A percentile compares a stretch with the other conserved stretches of the same genome.
phyloP scores from a whole-genome alignment of 2,797 vertebrate genomes.

The Siniperca scherzeri region DNA sequence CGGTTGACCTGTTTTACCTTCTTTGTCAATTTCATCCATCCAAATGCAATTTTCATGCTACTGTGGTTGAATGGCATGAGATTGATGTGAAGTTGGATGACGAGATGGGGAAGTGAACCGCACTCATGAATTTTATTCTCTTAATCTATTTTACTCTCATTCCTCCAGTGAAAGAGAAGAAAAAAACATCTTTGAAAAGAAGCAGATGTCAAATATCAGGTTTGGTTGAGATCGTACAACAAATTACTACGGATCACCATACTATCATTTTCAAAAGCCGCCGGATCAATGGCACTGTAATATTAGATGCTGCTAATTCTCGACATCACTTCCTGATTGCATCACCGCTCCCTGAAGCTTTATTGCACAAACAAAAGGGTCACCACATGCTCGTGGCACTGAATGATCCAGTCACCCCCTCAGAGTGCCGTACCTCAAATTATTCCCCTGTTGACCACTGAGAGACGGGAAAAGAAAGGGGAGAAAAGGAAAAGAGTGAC shows the following conservation, averaged over 20 bases:
- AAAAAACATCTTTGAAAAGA: conserved; percentile 67
- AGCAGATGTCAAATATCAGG: conserved; percentile 82
- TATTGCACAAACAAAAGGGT: conserved; percentile 62
- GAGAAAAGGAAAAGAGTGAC: conserved; percentile 2
- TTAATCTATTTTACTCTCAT: conserved; percentile 28
- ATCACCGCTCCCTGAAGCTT: conserved; percentile 60
- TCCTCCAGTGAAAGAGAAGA: conserved; percentile 9
- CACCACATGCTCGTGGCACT: conserved; percentile 22
- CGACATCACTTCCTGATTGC: conserved; percentile 75
- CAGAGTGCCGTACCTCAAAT: conserved; percentile 21
- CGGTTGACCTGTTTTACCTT: conserved; percentile 22
- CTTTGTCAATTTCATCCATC: conserved; percentile 29
- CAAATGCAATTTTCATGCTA: conserved; percentile 34
- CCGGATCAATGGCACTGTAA: conserved; percentile 70
- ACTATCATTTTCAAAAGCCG: conserved; percentile 68
- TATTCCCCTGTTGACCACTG: conserved; percentile 49
- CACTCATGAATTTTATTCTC: conserved; percentile 23
- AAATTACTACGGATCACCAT: conserved; percentile 72
- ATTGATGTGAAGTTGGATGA: conserved; percentile 30
- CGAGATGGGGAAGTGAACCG: conserved; percentile 36
- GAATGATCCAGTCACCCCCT: conserved; percentile 25
- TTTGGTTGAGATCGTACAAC: conserved; percentile 67
- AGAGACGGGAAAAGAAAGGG: conserved; percentile 2
- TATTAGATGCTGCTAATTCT: conserved; percentile 70
- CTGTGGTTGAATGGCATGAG: conserved; percentile 30